Percentiles rank a stretch among this genome's conserved stretches.
Conservation (phyloP, 2,797 vertebrate species). For the Chiloscyllium punctatum region DNA sequence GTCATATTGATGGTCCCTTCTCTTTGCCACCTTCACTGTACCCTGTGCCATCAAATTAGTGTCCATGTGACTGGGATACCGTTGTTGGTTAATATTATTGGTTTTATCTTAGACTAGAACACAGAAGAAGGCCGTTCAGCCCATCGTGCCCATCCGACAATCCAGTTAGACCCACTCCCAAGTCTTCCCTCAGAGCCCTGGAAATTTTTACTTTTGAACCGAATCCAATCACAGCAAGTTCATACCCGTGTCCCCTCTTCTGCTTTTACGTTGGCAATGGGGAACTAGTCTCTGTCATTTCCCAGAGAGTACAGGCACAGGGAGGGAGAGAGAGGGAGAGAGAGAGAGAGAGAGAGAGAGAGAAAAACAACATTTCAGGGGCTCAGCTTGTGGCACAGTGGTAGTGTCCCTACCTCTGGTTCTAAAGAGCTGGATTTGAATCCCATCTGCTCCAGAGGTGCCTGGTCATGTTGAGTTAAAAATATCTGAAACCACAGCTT, state of each 20-base stretch:
- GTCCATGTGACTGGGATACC: not conserved
- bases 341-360: too few species aligned
- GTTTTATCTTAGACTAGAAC: not conserved
- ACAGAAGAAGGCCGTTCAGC: not conserved
- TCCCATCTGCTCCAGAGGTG: too few species aligned
- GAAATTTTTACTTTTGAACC: not conserved
- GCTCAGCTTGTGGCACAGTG: too few species aligned
- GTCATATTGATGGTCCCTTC: not conserved
- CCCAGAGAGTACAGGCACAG: too few species aligned
- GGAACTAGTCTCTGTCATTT: not conserved
- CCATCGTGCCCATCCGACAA: not conserved
- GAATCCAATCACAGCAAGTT: not conserved
- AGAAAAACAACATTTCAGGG: too few species aligned
- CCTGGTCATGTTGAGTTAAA: too few species aligned
- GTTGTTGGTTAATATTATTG: not conserved
- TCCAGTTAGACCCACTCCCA: not conserved
- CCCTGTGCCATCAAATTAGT: not conserved
- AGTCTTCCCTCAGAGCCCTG: not conserved
- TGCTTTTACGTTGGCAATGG: not conserved
- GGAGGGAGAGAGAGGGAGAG: too few species aligned
- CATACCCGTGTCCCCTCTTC: not conserved
- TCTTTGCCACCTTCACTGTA: not conserved
- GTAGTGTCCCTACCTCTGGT: too few species aligned
- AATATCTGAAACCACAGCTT: not conserved
- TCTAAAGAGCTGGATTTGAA: too few species aligned